Percentiles rank a stretch among this genome's conserved stretches.
These are phyloP conservation scores for Procambarus virginalis DNA, from an alignment of 1,140 invertebrate genomes.

Conservation along the genomic window DNA sequence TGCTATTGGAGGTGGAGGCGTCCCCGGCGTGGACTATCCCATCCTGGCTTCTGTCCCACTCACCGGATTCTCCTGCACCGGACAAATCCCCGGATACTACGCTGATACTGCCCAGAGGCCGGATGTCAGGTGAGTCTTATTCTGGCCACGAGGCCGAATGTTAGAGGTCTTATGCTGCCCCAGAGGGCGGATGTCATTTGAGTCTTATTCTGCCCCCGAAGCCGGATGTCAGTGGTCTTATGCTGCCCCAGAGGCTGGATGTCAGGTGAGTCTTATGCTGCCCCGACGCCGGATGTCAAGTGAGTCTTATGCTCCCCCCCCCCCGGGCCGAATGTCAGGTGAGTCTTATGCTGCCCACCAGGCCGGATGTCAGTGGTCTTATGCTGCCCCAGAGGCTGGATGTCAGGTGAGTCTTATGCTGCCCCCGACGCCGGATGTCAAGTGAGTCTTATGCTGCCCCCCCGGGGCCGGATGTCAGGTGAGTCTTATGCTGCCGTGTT, in stretches of 20 bases:
- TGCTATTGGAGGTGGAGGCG: background rate
- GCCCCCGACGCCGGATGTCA: no score
- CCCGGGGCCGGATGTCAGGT: background rate
- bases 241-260: background rate
- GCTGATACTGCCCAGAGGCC: background rate
- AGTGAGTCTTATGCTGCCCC: no score
- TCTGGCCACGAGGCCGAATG: background rate
- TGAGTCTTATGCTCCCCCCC: background rate
- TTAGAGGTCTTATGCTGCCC: no score
- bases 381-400: background rate
- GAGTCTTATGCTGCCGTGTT: background rate
- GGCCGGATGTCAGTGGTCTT: background rate
- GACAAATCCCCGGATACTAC: no score
- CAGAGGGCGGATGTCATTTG: background rate
- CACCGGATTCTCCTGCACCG: no score
- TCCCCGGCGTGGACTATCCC: no score
- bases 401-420: no score
- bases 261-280: background rate
- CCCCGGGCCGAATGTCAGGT: conserved; percentile 21
- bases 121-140: background rate
- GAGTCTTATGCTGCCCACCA: background rate
- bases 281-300: no score
- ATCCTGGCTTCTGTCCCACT: no score
- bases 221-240: conserved; percentile 3
- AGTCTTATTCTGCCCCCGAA: conserved; percentile 18